Conservation (phyloP, 2,113 vertebrate genomes). For the Boleophthalmus pectinirostris region DNA sequence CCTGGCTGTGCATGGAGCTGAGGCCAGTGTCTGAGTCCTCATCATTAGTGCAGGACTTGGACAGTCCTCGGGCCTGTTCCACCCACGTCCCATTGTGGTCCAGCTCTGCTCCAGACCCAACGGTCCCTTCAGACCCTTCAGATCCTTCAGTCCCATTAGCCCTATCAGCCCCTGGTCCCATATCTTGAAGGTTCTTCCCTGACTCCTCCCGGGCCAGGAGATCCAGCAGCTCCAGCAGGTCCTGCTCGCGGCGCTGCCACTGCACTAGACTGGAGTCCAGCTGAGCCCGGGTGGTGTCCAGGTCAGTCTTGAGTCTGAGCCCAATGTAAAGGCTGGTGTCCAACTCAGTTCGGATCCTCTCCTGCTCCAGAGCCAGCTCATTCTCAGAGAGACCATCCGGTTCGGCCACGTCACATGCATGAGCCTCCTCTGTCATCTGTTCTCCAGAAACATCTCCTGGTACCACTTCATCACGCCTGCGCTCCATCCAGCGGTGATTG, state of each 20-base stretch:
- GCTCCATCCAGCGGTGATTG: slow-evolving; percentile 89
- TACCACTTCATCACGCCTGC: slow-evolving; percentile 83
- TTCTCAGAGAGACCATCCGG: slow-evolving; percentile 54
- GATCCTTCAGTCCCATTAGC: neutral
- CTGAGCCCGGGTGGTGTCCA: slow-evolving; percentile 80
- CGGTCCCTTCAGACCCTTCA: slow-evolving; percentile 4
- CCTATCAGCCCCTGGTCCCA: slow-evolving; percentile 18
- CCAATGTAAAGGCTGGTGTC: slow-evolving; percentile 92
- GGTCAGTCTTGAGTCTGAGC: slow-evolving; percentile 87
- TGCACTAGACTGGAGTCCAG: slow-evolving; percentile 82
- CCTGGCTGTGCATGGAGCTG: slow-evolving; percentile 96
- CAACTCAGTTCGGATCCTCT: slow-evolving; percentile 87
- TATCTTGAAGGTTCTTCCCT: slow-evolving; percentile 38
- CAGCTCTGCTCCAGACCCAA: slow-evolving; percentile 10
- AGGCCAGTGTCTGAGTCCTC: slow-evolving; percentile 97
- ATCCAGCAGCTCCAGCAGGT: slow-evolving; percentile 81
- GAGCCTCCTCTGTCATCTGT: neutral
- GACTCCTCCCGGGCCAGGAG: slow-evolving; percentile 83
- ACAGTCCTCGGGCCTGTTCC: slow-evolving; percentile 82
- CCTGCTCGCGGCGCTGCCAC: slow-evolving; percentile 80
- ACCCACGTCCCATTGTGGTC: slow-evolving; percentile 75
- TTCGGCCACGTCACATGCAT: slow-evolving; percentile 11
- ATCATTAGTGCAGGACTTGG: slow-evolving; percentile 81
- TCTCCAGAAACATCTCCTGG: slow-evolving; percentile 31
- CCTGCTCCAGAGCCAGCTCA: slow-evolving; percentile 79